Percentiles rank a stretch among this genome's conserved stretches.
phyloP scores from a whole-genome alignment of 2,888 invertebrate species.

The Pristionchus japonicus region DNA sequence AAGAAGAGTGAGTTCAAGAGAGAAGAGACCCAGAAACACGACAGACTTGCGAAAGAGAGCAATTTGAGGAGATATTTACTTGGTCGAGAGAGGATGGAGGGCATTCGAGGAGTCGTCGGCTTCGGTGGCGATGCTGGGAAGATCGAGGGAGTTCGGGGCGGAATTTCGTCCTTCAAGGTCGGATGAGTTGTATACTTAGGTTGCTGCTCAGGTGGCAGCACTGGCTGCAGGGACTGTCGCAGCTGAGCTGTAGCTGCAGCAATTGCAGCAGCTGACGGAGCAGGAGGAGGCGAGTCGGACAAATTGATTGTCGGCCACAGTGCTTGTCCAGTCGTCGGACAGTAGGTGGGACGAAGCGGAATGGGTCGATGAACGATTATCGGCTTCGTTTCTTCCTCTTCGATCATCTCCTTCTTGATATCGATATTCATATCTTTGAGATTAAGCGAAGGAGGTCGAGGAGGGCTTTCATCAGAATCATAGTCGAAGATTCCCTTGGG shows the following conservation, averaged over 20 bases:
- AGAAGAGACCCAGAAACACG: background rate
- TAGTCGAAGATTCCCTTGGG: background rate
- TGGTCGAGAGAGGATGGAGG: slow-evolving; percentile 23
- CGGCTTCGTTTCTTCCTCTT: background rate
- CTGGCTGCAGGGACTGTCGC: background rate
- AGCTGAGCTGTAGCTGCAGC: too few relatives aligned
- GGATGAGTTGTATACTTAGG: background rate
- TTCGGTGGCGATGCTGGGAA: background rate
- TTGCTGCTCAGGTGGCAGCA: background rate
- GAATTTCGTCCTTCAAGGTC: background rate
- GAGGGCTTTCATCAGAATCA: background rate
- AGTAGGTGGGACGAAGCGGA: background rate
- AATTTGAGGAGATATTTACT: background rate
- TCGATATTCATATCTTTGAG: background rate
- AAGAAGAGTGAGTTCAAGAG: background rate
- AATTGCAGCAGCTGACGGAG: too few relatives aligned
- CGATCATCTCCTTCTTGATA: background rate
- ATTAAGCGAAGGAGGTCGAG: background rate
- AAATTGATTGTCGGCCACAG: background rate
- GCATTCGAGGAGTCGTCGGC: background rate
- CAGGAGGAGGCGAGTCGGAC: background rate
- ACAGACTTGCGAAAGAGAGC: background rate
- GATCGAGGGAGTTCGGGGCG: background rate
- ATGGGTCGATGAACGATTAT: background rate
- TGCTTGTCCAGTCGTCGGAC: background rate